phyloP scores from a whole-genome alignment of 2,113 vertebrate species.

The human region GRCh38 chr6:56659501-56660000 shows the following conservation, averaged over 20 bases:
- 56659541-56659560: not conserved
- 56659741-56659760: not conserved
- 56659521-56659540: not conserved
- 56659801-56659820: not conserved
- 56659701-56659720: not conserved
- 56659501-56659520: not conserved
- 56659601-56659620: not conserved
- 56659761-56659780: not conserved
- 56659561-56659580: not conserved
- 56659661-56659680: not conserved
- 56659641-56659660: not conserved
- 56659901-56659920: rapidly evolving
- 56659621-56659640: not conserved
- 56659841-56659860: not conserved
- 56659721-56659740: not conserved
- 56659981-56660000: not conserved
- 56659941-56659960: rapidly evolving
- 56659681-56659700: not conserved
- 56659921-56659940: rapidly evolving
- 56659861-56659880: not conserved
- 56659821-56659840: not conserved
- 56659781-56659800: not conserved
- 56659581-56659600: not conserved
- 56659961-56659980: not conserved
- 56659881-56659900: not conserved